Base-by-base conservation (phyloP, 2,888 invertebrate genomes). In the Sussaba pulchella region DNA sequence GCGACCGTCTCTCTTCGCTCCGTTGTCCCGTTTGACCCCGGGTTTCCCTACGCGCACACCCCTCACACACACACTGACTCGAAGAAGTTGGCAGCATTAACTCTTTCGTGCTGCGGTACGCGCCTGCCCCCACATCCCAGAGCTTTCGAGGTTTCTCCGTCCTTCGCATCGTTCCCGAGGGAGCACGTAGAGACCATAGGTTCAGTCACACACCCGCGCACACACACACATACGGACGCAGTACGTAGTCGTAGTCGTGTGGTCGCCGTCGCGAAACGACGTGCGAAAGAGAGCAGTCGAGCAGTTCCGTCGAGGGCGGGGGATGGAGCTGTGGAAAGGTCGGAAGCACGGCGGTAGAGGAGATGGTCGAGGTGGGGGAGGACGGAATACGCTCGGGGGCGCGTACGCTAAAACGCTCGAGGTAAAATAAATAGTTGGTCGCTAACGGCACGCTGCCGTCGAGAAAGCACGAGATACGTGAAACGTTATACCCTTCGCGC, bases 351-450 rank as follows among this genome's bases (percentile, higher is more conserved):
- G 12, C 14, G 21, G 31, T 1, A n/a, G n/a, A n/a, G n/a, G n/a
- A n/a, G n/a, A n/a, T n/a, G n/a, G n/a, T n/a, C n/a, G n/a, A 10
- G 54, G 14, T 6, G 26, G 45, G 21, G 69, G 54, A 19, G 17
- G 69, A 36, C 14, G 41, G 26, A 54, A 54, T 54, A 73, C 73
- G 50, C 73, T 73, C 64, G 70, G 41, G 57, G 69, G 31, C 67
- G 61, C 47, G 77, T 31, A 36, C 31, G n/a, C 36, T 31, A 31
- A 6, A 31, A 54, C 19, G 57, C 52, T 26, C 39, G 54, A 75
- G 57, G 45, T 59, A 71, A 64, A 71, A 72, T 77, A 77, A 77
- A 72, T 77, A 77, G 72, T 54, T 41, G 52, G 57, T 54, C 41
- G 31, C 41, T 39, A 21, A 26, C 24, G 63, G 41, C 52, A 52